phyloP scores from a whole-genome alignment of 2,888 invertebrate species.

The Sinhomidia bicolor region DNA sequence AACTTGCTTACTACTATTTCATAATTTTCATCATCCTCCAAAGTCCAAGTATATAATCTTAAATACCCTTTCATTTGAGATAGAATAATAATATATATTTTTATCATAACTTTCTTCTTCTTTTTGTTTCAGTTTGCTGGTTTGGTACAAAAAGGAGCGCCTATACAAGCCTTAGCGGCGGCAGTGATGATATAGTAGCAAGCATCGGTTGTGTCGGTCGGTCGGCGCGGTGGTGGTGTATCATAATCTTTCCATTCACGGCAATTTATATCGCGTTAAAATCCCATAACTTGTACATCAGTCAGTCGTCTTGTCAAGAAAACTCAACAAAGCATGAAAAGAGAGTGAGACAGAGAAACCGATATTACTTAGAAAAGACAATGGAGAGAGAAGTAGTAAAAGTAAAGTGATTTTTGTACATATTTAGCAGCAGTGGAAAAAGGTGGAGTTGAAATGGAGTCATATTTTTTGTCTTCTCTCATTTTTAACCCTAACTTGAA shows the following conservation, averaged over 20 bases:
- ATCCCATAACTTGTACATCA: slow-evolving; percentile 69
- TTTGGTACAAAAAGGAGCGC: background rate
- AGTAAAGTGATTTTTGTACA: slow-evolving; percentile 18
- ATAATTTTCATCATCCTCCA: background rate
- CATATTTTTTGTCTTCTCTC: background rate
- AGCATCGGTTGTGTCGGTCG: slow-evolving; percentile 18
- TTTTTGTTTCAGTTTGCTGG: slow-evolving; percentile 47
- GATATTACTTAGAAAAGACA: background rate
- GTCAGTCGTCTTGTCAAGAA: slow-evolving; percentile 37
- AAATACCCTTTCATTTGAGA: slow-evolving; percentile 31
- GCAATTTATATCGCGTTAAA: slow-evolving; percentile 74
- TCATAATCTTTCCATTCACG: slow-evolving; percentile 71
- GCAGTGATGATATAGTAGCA: background rate
- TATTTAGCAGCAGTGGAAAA: background rate
- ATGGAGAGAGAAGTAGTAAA: background rate
- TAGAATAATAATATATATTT: no score
- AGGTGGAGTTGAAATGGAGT: background rate
- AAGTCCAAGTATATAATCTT: slow-evolving; percentile 9
- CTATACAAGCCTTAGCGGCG: background rate
- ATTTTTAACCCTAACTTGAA: slow-evolving; percentile 2
- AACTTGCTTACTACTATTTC: slow-evolving; percentile 3
- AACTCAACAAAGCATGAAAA: background rate
- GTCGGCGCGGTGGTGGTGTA: slow-evolving; percentile 7
- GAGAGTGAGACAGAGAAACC: background rate
- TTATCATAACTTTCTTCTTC: slow-evolving; percentile 28